These are phyloP conservation scores for Notarius quadriscutis DNA, from an alignment of 2,113 vertebrate genomes.

Conservation along the genomic window DNA sequence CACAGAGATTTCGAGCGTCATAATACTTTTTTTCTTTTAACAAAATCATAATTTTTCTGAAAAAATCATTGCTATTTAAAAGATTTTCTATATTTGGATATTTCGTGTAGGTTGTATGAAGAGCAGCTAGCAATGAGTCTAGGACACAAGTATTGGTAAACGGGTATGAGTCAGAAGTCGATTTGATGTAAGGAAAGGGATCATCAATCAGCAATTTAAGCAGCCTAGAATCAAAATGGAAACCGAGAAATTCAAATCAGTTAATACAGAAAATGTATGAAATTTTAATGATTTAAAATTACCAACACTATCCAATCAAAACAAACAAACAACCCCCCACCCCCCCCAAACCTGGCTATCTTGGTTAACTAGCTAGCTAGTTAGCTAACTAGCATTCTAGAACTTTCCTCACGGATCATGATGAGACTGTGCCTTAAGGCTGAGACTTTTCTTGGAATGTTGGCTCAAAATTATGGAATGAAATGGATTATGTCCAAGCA, in stretches of 20 bases:
- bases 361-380: neutral
- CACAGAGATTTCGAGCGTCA: neutral
- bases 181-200: neutral
- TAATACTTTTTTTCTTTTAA: neutral
- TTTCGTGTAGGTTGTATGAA: neutral
- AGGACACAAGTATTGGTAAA: slow-evolving; percentile 9
- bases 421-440: neutral
- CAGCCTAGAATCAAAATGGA: neutral
- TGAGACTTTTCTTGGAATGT: neutral
- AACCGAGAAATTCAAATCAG: neutral
- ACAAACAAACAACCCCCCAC: too few relatives aligned
- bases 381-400: neutral
- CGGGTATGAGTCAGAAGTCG: neutral
- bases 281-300: neutral
- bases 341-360: neutral
- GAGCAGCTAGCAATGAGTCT: neutral
- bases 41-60: neutral
- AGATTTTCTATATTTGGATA: neutral
- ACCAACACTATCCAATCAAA: too few relatives aligned
- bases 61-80: neutral
- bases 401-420: neutral
- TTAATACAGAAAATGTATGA: neutral
- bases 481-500: neutral
- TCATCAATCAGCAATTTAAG: neutral
- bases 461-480: neutral